Base-by-base conservation (phyloP, 2,113 vertebrate species). In the Anolis sagrei region DNA sequence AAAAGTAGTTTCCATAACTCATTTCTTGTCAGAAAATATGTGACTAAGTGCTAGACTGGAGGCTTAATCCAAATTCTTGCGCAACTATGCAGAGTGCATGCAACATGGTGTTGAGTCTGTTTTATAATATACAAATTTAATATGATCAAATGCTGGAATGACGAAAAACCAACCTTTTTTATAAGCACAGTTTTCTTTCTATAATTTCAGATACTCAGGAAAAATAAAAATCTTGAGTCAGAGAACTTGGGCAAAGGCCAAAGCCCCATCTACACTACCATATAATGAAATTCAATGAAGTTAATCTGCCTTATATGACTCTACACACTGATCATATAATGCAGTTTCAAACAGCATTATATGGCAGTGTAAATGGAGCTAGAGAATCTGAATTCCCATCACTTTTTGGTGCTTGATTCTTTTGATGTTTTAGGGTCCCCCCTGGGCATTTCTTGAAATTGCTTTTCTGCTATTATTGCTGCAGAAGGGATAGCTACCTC, bases 51-150 rank as follows among this genome's bases (percentile, higher is more conserved):
- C 32, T 49, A 79, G 54, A 18, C 25, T 75, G n/a, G n/a, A n/a
- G n/a, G n/a, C n/a, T n/a, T n/a, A n/a, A n/a, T n/a, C n/a, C n/a
- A n/a, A 16, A 77, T 16, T 51, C 68, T 36, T 68, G 86, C 3
- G 87, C 39, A 88, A 90, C 85, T 44, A 7, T 61, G 64, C 58
- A 21, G 36, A 39, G 58, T 75, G 79, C 79, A 86, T 19, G 18
- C 9, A 66, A 36, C 1, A 39, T 5, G 69, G 75, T 73, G 39
- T 14, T 86, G 70, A n/a, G n/a, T n/a, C n/a, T n/a, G n/a, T n/a
- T n/a, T n/a, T n/a, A 72, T 10, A 79, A 85, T 85, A n/a, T 23
- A 73, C 2, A 36, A 36, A 34, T 19, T 61, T 0, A n/a, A 82
- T 9, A 88, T 75, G 9, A 1, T 39, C 89, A 54, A 14, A 34